Base-by-base conservation (phyloP, 2,113 vertebrate genomes). In the Chaetodon auriga region DNA sequence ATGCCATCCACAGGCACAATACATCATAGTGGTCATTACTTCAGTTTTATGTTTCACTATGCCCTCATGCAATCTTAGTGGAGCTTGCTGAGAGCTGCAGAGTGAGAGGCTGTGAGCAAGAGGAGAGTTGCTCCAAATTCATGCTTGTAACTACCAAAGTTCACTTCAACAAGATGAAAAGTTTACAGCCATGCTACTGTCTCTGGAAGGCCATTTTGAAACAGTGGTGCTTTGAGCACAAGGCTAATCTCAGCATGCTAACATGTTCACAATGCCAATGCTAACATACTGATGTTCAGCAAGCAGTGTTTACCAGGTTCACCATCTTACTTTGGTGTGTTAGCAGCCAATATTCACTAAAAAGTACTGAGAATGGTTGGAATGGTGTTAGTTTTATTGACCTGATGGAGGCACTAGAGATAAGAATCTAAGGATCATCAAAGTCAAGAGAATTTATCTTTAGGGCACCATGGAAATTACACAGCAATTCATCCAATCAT, bases 1-100 rank as follows among this genome's bases (percentile, higher is more conserved):
- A 85, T 61, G 41, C 76, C 66, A 55, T 64, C 77, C 87, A 66
- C 77, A 71, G 45, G 66, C 72, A 61, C 4, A 1, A 71, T 51
- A 65, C 73, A 86, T 78, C 76, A 70, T 73, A 81, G 77, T 21
- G 54, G 81, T 77, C 72, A 82, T 87, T 78, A 84, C 53, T 72
- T 82, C 16, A 66, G 80, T 81, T 87, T 79, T 64, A 81, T 79
- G 71, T 90, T 84, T 80, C 36, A 2, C 72, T 25, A 14, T 73
- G 51, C 19, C 25, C 60, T 60, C 2, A 0, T 75, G 70, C 61
- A 70, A 60, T 84, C 36, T 61, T 11, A 81, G 68, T 25, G 70
- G 57, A 68, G 84, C 68, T 65, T 25, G 54, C 68, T 66, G 57
- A 65, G 69, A 80, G 68, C 64, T 51, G 43, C 60, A 35, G n/a